A percentile compares a stretch with the other conserved stretches of the same genome.
These are phyloP conservation scores for Drosophila nr. perissopoda DNA, from an alignment of 2,888 invertebrate genomes.

Conservation along the genomic window DNA sequence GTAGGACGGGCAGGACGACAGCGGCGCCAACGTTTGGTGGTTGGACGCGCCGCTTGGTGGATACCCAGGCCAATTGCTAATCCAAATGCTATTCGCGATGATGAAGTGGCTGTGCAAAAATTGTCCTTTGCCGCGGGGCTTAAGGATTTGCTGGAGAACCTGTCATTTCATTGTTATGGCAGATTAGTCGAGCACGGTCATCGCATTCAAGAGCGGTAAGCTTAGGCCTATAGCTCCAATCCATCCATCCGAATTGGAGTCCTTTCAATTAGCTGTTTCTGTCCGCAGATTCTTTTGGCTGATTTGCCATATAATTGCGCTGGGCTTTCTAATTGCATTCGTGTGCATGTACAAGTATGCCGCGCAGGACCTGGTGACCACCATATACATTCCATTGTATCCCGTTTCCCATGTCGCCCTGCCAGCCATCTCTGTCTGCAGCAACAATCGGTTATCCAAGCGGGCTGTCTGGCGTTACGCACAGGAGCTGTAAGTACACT, in stretches of 20 bases:
- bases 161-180: slow-evolving; percentile 83
- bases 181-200: slow-evolving; percentile 81
- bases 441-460: slow-evolving; percentile 86
- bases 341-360: slow-evolving; percentile 64
- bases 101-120: slow-evolving; percentile 57
- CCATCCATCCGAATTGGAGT: not conserved
- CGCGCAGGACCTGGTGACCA: slow-evolving; percentile 66
- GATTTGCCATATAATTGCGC: slow-evolving; percentile 75
- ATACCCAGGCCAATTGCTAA: slow-evolving; percentile 49
- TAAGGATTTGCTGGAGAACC: slow-evolving; percentile 81
- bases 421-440: slow-evolving; percentile 87
- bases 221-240: slow-evolving; percentile 2
- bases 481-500: slow-evolving; percentile 80
- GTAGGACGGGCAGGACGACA: slow-evolving; percentile 10
- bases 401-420: slow-evolving; percentile 87
- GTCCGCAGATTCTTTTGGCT: slow-evolving; percentile 80
- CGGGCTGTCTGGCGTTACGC: slow-evolving; percentile 81
- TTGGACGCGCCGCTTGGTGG: slow-evolving; percentile 82
- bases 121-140: slow-evolving; percentile 70
- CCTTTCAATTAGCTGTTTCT: slow-evolving; percentile 65
- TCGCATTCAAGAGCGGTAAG: slow-evolving; percentile 79
- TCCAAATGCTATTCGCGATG: slow-evolving; percentile 25
- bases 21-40: slow-evolving; percentile 49
- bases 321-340: slow-evolving; percentile 76
- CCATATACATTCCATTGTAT: slow-evolving; percentile 82